Base-by-base conservation (phyloP, 2,888 invertebrate species). In the Heptascelio sp. region DNA sequence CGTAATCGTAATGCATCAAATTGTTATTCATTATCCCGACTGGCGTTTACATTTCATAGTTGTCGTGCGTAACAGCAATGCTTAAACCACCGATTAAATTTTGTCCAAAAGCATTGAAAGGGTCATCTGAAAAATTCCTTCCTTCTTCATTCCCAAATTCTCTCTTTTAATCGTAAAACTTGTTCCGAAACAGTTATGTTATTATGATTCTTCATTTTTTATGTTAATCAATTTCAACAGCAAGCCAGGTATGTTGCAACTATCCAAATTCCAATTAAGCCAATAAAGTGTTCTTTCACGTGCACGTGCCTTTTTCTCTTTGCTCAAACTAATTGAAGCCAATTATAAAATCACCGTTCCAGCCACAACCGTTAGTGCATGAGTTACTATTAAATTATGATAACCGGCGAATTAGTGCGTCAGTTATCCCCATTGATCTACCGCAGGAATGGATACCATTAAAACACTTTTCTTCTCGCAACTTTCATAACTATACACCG, bases 331-430 rank as follows among this genome's bases (percentile, higher is more conserved):
- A 80, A 80, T 80, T 80, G 75, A 80, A 76, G 65, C 21, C 75
- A 80, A 80, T 80, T 80, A 80, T 59, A 43, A 64, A 80, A 65
- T 80, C 71, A 71, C 64, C 53, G 59, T 80, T 75, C 59, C 46
- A 64, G 43, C n/a, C 51, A 37, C 51, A 65, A 80, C 75, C 70
- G 75, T 80, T 71, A 76, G 25, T 25, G 19, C 21, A 23, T 51
- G 37, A 67, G 40, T 67, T 60, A 53, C 43, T 34, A 72, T 73
- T 46, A 55, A 6, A 70, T 57, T 64, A 64, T 68, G 57, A 70
- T 80, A 75, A 80, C 55, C 43, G 17, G 62, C 17, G 49, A 71
- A 70, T 70, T 46, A 65, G 72, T 43, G 53, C 65, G 59, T 57
- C 40, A 59, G 55, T 59, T 49, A 59, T 40, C 57, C 55, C 13